phyloP scores from a whole-genome alignment of 23 tunicate species.

The Phallusia fumigata region DNA sequence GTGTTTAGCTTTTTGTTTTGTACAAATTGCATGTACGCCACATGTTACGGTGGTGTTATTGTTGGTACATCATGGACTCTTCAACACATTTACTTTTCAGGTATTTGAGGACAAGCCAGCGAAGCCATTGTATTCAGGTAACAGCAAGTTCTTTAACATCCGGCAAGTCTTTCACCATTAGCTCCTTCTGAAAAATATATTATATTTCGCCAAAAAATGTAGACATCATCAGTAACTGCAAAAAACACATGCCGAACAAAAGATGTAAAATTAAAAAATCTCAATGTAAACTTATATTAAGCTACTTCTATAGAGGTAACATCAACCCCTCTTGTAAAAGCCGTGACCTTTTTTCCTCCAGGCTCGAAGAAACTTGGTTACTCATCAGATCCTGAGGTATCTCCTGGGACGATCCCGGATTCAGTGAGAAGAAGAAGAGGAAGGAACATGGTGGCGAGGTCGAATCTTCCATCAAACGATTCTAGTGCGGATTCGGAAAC shows the following conservation, averaged over 20 bases:
- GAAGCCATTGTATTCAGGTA: background rate
- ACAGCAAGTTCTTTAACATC: too few species aligned
- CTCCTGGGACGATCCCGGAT: constrained; percentile 32
- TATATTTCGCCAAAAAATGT: too few species aligned
- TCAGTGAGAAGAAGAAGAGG: constrained; percentile 28
- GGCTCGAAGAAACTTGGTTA: constrained; percentile 46
- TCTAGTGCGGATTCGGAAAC: constrained; percentile 11
- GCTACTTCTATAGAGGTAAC: too few species aligned
- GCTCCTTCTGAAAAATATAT: too few species aligned
- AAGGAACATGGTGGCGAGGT: constrained; percentile 31
- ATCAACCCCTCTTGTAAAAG: too few species aligned
- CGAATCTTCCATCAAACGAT: background rate
- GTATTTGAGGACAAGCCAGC: background rate
- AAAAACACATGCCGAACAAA: too few species aligned
- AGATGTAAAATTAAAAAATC: too few species aligned
- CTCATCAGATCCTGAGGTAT: background rate
- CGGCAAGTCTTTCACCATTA: too few species aligned
- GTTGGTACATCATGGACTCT: background rate
- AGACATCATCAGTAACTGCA: background rate
- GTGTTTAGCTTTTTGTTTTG: background rate
- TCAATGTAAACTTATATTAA: too few species aligned
- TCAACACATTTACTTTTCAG: too few species aligned
- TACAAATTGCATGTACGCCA: background rate
- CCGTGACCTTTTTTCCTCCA: background rate
- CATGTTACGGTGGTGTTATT: background rate